A percentile compares a stretch with the other conserved stretches of the same genome.
Conservation (phyloP, 2,888 invertebrate genomes). For the Xylota sylvarum region DNA sequence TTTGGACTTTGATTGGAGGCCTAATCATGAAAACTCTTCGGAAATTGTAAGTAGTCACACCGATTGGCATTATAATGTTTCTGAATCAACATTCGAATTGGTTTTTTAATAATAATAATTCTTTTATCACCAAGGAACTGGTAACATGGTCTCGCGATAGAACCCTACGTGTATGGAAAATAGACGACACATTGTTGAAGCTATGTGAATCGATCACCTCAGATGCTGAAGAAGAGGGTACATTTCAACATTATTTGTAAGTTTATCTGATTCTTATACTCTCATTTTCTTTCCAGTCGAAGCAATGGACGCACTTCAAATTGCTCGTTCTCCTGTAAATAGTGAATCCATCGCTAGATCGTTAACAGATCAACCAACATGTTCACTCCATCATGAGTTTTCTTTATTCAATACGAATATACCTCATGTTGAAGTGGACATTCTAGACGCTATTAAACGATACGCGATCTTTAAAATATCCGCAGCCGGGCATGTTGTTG, state of each 20-base stretch:
- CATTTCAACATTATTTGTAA: neutral
- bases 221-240: constrained; percentile 78
- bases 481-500: constrained; percentile 84
- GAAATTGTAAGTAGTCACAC: constrained; percentile 81
- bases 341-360: constrained; percentile 81
- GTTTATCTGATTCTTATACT: neutral
- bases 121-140: constrained; percentile 87
- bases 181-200: constrained; percentile 93
- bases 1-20: constrained; percentile 97
- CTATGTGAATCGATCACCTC: constrained; percentile 88
- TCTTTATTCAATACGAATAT: constrained; percentile 91
- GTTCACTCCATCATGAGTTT: constrained; percentile 90
- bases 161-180: constrained; percentile 95
- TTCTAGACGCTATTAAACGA: constrained; percentile 85
- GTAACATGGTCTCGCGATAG: constrained; percentile 98
- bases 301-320: constrained; percentile 78
- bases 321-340: constrained; percentile 85
- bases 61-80: no score
- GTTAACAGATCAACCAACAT: constrained; percentile 83
- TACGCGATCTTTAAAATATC: constrained; percentile 85
- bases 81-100: no score
- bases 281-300: constrained; percentile 78
- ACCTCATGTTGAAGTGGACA: constrained; percentile 88
- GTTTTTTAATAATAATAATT: neutral
- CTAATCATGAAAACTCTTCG: constrained; percentile 86